Evolutionary conservation across 2,113 vertebrate genomes (phyloP), one percentile per base, ranked within the genome.

Genomic region (Limanda limanda): DNA sequence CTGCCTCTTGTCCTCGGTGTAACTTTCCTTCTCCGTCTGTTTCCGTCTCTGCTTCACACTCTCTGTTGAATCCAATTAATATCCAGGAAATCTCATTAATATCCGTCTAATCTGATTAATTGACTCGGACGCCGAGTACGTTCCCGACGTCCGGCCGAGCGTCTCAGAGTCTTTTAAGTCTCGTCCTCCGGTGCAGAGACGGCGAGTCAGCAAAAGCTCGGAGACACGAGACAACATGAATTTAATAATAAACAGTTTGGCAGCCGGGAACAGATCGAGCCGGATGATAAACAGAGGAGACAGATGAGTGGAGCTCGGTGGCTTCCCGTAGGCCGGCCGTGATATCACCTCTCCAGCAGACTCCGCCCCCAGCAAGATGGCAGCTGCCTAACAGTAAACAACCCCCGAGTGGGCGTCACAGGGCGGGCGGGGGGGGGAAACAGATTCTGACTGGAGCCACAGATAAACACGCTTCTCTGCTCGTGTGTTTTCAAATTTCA

Each of bases 341-440:
- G 77, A 82, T 86, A 86, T 91, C 86, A 74, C 71, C 76, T 85
- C 76, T 85, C 71, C 78, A 63, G 71, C 82, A 88, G 88, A 87
- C 71, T 58, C 83, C 2, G 89, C 83, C 83, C 78, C 67, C 76
- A 88, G 85, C 89, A 48, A 84, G 83, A 83, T 81, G 85, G 78
- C 79, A 67, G 71, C 85, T 70, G 59, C 51, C 27, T n/a, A 15
- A 58, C 71, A 45, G 67, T 64, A 82, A 86, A 87, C 76, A 82
- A 25, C 61, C 57, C 52, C 76, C 18, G 47, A 57, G 63, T 70
- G 75, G 42, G 27, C 25, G 70, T 3, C 15, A 14, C 31, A 11
- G 69, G 56, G 55, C 35, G 40, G 62, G 24, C 0, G 47, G 37
- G 4, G 3, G 25, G 25, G n/a, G n/a, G n/a, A n/a, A 24, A 15